These are phyloP conservation scores for Conistra vaccinii DNA, from an alignment of 2,888 invertebrate genomes.

Conservation along the genomic window DNA sequence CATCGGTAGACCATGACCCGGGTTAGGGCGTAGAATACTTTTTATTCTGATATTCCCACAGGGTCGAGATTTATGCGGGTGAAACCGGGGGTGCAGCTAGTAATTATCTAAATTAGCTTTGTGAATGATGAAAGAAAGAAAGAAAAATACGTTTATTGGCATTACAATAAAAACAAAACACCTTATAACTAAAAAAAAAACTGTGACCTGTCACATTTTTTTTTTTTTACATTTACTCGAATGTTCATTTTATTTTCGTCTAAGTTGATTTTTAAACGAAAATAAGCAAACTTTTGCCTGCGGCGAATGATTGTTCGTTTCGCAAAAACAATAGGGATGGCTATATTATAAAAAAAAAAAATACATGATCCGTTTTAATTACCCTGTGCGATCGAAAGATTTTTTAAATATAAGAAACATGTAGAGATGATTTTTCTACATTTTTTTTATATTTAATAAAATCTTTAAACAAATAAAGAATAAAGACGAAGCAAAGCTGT, in stretches of 20 bases:
- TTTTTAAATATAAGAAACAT: too few species aligned
- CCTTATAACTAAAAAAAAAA: too few species aligned
- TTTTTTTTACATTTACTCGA: too few species aligned
- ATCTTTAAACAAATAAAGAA: background rate
- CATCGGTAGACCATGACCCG: too few species aligned
- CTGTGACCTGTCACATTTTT: too few species aligned
- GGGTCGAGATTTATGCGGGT: too few species aligned
- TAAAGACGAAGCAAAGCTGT: background rate
- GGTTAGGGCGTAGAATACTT: too few species aligned
- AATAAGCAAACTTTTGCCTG: constrained; percentile 9
- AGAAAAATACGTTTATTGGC: too few species aligned
- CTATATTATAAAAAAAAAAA: constrained; percentile 3
- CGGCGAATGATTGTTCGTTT: constrained; percentile 14
- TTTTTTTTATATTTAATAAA: background rate
- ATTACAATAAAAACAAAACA: too few species aligned
- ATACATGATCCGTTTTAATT: background rate
- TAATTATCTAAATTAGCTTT: background rate
- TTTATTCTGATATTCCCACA: too few species aligned
- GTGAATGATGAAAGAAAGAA: background rate
- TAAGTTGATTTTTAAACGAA: constrained; percentile 4
- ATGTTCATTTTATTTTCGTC: background rate
- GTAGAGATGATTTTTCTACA: too few species aligned
- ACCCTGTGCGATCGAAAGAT: background rate
- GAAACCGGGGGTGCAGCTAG: too few species aligned
- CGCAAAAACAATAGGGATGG: constrained; percentile 5